Evolutionary conservation across 2,113 vertebrate genomes (phyloP), one percentile per base, ranked within the genome.

Genomic region (Cercocebus atys): DNA sequence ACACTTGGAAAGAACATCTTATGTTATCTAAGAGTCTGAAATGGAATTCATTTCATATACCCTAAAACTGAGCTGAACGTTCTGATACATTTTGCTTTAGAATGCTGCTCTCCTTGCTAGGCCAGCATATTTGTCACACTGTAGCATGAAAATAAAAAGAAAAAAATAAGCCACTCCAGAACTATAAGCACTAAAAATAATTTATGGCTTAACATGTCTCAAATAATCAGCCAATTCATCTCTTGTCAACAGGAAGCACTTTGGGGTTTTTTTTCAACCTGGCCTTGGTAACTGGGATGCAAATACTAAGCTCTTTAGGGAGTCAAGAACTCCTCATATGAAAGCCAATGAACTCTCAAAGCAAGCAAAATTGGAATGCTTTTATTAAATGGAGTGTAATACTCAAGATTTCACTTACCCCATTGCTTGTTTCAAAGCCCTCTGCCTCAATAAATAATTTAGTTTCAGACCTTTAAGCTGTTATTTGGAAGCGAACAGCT

Each of bases 341-440:
- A 89, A 66, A 40, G 23, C 81, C 80, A 73, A 94, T 84, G 70
- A 95, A 50, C 52, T 92, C 79, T 85, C 78, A 91, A 92, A 75
- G 50, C 57, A 93, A 88, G 57, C 14, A 85, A 85, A 82, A 91
- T 75, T 45, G 57, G 85, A 93, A 93, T 18, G 3, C 12, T 91
- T 88, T 66, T 93, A 88, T 93, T 93, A 81, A 93, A 85, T 82
- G 78, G 91, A 64, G 50, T 84, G 9, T 45, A 82, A 85, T 81
- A 35, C 76, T 27, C 43, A 61, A 59, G 47, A 90, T 94, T 96
- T 73, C 55, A 76, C 82, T 87, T 90, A 27, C 2, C 4, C n/a
- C 40, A 20, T 84, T 57, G 11, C 94, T 93, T 80, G 38, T 85
- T 96, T 95, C 72, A 90, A 79, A 64, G 43, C 81, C 93, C 32